Base-by-base conservation (phyloP, 2,888 invertebrate genomes). In the Actias luna region DNA sequence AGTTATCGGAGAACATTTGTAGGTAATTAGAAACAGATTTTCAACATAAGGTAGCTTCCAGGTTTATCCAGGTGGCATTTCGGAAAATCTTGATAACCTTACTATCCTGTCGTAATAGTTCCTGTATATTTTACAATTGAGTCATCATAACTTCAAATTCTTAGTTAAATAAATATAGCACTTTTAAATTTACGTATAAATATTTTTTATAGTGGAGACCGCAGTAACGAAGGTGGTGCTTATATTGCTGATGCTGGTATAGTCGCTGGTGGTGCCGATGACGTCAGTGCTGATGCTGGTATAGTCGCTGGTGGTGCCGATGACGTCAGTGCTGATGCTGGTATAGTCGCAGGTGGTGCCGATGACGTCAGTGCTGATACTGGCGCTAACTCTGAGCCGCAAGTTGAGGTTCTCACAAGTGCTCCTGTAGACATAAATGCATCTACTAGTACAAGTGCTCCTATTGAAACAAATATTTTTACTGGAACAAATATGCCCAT, bases 191-290 rank as follows among this genome's bases (percentile, higher is more conserved):
- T n/a, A n/a, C n/a, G n/a, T n/a, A n/a, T n/a, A n/a, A n/a, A n/a
- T 22, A 5, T 25, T 2, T 59, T 22, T 50, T 31, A 50, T 14
- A 50, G 88, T 39, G 88, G 88, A 5, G 87, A 88, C 77, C 83
- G 87, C n/a, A 88, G 88, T 16, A 77, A 69, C 52, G 82, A 82
- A n/a, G 88, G 88, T 12, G 90, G 90, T 10, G 85, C 82, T 76
- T 88, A 33, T n/a, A n/a, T n/a, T n/a, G n/a, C n/a, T n/a, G n/a
- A n/a, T n/a, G n/a, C n/a, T n/a, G n/a, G n/a, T n/a, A n/a, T n/a
- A n/a, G n/a, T n/a, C 52, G 82, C 83, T n/a, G 88, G 88, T 12
- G 90, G 90, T 10, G 85, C 82, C 76, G 88, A 33, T n/a, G n/a
- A n/a, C n/a, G n/a, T n/a, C n/a, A n/a, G n/a, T n/a, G n/a, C n/a